These are phyloP conservation scores for Gallinago jamesoni DNA, from an alignment of 2,113 vertebrate species.

Conservation along the genomic window DNA sequence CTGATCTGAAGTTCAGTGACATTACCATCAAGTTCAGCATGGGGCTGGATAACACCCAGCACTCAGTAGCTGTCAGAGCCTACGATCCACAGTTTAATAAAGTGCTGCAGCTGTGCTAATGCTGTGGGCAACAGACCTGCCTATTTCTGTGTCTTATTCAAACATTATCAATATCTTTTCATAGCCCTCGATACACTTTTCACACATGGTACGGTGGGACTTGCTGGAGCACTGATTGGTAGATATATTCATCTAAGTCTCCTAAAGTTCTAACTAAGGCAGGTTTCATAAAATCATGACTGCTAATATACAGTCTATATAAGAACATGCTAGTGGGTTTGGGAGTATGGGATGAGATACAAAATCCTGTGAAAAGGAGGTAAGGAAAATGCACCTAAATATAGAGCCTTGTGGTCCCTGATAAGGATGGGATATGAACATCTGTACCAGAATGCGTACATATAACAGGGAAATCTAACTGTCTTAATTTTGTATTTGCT, in stretches of 20 bases:
- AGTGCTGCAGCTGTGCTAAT: not conserved
- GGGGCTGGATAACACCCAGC: not conserved
- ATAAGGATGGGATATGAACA: not conserved
- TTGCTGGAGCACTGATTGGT: not conserved
- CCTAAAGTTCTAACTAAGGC: not conserved
- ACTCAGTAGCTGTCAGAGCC: not conserved
- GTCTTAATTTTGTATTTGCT: not conserved
- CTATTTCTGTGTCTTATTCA: not conserved
- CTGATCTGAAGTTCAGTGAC: not conserved
- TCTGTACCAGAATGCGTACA: not conserved
- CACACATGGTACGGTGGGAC: accelerated
- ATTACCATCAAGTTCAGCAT: not conserved
- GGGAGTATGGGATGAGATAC: not conserved
- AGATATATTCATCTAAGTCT: not conserved
- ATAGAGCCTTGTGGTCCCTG: accelerated
- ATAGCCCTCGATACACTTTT: not conserved
- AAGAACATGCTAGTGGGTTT: not conserved
- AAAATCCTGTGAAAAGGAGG: not conserved
- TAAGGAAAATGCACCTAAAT: not conserved
- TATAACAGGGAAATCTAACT: not conserved
- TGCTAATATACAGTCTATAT: not conserved
- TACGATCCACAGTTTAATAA: not conserved
- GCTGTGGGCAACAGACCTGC: not conserved
- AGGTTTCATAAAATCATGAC: not conserved
- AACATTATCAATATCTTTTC: not conserved